Percentiles rank a stretch among this genome's conserved stretches.
These are phyloP conservation scores for Psittacara wagleri DNA, from an alignment of 2,113 vertebrate genomes.

Conservation along the genomic window DNA sequence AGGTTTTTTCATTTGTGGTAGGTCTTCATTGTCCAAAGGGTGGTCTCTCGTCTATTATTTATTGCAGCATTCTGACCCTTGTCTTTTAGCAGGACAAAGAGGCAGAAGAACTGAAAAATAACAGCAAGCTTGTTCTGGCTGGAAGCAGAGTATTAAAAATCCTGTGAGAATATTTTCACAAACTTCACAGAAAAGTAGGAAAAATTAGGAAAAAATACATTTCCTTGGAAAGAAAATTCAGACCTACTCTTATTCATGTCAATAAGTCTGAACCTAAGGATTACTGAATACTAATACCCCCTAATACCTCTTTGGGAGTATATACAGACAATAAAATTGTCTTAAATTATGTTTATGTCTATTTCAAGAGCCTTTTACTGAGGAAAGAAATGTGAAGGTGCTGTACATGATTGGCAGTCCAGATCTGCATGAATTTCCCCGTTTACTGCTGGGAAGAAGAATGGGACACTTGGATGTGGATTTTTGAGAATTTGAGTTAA, in stretches of 20 bases:
- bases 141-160: not conserved
- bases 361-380: not conserved
- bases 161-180: not conserved
- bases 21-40: not conserved
- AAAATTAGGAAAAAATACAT: not conserved
- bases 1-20: not conserved
- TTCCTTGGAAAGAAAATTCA: not conserved
- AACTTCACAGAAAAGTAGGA: not conserved
- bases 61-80: not conserved
- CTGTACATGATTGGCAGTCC: not conserved
- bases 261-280: not conserved
- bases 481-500: not conserved
- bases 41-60: not conserved
- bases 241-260: not conserved
- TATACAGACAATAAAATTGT: not conserved
- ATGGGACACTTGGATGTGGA: not conserved
- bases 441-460: not conserved
- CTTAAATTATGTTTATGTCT: not conserved
- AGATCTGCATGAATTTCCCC: not conserved
- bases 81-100: not conserved
- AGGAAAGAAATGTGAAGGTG: not conserved
- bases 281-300: not conserved
- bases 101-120: not conserved
- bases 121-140: not conserved
- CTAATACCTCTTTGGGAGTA: not conserved